Conservation (phyloP, 2,797 vertebrate genomes). For the Smutsia gigantea region DNA sequence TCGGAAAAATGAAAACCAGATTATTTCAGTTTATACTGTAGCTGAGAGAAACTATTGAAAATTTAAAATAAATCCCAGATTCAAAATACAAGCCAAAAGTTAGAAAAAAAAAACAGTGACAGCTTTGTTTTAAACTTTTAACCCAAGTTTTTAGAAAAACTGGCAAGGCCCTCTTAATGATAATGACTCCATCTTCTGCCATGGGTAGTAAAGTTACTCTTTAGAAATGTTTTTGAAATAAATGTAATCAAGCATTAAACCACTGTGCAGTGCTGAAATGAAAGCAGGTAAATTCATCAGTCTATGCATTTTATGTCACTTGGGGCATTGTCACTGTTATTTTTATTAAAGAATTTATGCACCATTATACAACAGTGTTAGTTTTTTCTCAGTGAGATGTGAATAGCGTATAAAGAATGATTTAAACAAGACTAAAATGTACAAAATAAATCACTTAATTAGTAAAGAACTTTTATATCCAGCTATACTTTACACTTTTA, state of each 20-base stretch:
- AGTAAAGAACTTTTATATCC: background rate
- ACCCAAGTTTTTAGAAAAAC: constrained; percentile 53
- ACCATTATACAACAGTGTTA: background rate
- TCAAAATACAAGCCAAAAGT: constrained; percentile 34
- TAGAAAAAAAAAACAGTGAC: constrained; percentile 1
- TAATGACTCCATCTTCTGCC: constrained; percentile 13
- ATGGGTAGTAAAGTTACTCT: background rate
- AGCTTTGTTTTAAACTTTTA: constrained; percentile 53
- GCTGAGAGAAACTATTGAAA: constrained; percentile 59
- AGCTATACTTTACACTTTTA: background rate
- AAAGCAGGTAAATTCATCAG: constrained; percentile 19
- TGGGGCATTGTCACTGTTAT: background rate
- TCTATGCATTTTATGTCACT: background rate
- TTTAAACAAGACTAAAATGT: background rate
- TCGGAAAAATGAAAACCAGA: constrained; percentile 56
- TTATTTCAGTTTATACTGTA: constrained; percentile 57
- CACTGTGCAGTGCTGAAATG: background rate
- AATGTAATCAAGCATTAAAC: constrained; percentile 54
- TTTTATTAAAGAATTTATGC: constrained; percentile 59
- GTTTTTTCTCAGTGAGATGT: constrained; percentile 10
- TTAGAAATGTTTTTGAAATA: constrained; percentile 56
- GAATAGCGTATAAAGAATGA: background rate
- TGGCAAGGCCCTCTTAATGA: constrained; percentile 26
- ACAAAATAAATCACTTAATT: background rate
- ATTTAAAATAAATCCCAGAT: constrained; percentile 48